Evolutionary conservation across 2,113 vertebrate species (phyloP), one percentile per base, ranked within the genome.

Genomic region (Rhinoderma darwinii): DNA sequence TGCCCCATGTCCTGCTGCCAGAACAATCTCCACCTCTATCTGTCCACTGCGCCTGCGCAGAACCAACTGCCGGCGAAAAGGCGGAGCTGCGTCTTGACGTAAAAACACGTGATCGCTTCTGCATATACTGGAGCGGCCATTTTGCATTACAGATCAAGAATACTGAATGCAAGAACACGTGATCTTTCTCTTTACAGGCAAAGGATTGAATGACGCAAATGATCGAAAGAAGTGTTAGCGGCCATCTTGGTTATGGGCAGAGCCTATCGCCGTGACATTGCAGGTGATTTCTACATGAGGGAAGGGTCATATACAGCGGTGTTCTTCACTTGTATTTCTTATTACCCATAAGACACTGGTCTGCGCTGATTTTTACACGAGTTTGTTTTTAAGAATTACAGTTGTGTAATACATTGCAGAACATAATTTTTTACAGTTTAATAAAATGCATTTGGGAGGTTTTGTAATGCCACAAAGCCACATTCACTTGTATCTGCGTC

Each of bases 1-100:
- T 73, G 76, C 77, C 35, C 84, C 84, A 86, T 86, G 66, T 81
- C 77, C 77, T 37, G 20, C 27, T 81, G 77, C 66, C 85, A 82
- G 39, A 35, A 20, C 37, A 30, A 43, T 39, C 35, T 5, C 66
- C 66, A 18, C 78, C 51, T 74, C 35, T 22, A 32, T 22, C 43
- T 39, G 32, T 61, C 39, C 15, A 61, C 47, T 70, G 77, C 37
- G 54, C n/a, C 37, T 80, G 77, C 50, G 54, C n/a, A 56, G 9
- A 70, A 2, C n/a, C 76, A 43, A 81, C 47, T 54, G 77, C 44
- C 77, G 43, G 76, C 63, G 10, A n/a, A 11, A 35, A 35, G 85
- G 76, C 35, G 77, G 77, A 3, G 77, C 85, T 9, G 4, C 63
- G 15, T 12, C 4, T 3, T 61, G 39, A 82, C 84, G 76, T 30